Conservation (phyloP, 2,888 invertebrate genomes). For the Oithona nana region DNA sequence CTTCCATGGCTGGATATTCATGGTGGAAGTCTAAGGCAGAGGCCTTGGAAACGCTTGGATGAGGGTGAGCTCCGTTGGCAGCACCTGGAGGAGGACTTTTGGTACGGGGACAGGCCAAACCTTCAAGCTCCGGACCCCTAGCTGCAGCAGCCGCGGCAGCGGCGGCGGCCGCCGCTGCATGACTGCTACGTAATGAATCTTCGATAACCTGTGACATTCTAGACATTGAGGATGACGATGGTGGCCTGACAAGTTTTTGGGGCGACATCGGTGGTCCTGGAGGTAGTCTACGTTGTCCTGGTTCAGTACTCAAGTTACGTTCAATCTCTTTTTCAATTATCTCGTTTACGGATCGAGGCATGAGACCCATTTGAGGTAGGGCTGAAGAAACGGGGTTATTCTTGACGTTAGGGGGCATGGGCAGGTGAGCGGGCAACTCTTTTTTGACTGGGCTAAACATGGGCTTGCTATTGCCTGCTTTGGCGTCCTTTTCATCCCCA, state of each 20-base stretch:
- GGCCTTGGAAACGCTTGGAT: neutral
- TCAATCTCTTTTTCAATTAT: constrained; percentile 2
- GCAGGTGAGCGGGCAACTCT: neutral
- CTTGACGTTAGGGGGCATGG: neutral
- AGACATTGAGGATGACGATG: neutral
- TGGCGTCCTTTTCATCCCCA: neutral
- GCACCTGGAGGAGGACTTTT: neutral
- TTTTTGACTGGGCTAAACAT: neutral
- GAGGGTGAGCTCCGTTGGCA: no score
- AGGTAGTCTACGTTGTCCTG: neutral
- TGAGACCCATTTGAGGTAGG: neutral
- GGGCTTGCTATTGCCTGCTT: neutral
- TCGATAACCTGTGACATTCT: constrained; percentile 6
- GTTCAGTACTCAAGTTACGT: neutral
- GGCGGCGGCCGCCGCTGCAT: no score
- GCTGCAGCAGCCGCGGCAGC: no score
- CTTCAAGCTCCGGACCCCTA: neutral
- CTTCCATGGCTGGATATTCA: constrained; percentile 11
- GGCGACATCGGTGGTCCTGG: neutral
- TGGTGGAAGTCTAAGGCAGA: neutral
- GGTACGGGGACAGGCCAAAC: constrained; percentile 9
- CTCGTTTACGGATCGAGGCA: constrained; percentile 2
- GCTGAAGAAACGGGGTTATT: neutral
- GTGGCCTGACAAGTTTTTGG: neutral
- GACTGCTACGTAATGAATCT: constrained; percentile 5